phyloP scores from a whole-genome alignment of 2,888 invertebrate species.

The Lithophane ornitopus region DNA sequence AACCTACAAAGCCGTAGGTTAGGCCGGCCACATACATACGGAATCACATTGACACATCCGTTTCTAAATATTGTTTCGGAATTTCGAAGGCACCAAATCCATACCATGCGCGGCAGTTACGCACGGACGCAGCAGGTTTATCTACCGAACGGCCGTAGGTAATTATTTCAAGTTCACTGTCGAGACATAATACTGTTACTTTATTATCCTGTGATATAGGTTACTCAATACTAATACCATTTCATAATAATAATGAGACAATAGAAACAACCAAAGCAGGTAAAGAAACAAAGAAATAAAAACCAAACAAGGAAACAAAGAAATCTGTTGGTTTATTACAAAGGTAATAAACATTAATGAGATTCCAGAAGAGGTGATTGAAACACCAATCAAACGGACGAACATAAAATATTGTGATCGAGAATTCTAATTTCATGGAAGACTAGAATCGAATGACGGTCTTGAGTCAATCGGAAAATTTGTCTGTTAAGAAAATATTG shows the following conservation, averaged over 20 bases:
- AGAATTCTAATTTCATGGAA: constrained; percentile 75
- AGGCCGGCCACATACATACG: background rate
- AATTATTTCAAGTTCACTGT: too few relatives aligned
- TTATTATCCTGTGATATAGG: too few relatives aligned
- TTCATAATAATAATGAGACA: background rate
- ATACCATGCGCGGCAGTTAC: too few relatives aligned
- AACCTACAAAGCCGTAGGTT: background rate
- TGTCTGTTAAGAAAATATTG: constrained; percentile 10
- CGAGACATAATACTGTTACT: too few relatives aligned
- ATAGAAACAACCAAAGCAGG: background rate
- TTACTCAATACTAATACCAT: constrained; percentile 10
- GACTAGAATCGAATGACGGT: constrained; percentile 66
- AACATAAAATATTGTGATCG: constrained; percentile 72
- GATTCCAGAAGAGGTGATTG: constrained; percentile 66
- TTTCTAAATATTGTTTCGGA: too few relatives aligned
- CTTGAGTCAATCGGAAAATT: constrained; percentile 39
- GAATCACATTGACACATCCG: too few relatives aligned
- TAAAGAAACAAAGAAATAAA: constrained; percentile 31
- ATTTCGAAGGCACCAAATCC: too few relatives aligned
- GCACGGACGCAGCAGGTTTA: too few relatives aligned
- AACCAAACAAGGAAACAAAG: constrained; percentile 45
- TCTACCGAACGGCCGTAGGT: too few relatives aligned
- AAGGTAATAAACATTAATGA: constrained; percentile 70
- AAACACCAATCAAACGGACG: constrained; percentile 70
- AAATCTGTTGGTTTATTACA: constrained; percentile 62